Base-by-base conservation (phyloP, 2,888 invertebrate species). In the Aleiodes testaceus region DNA sequence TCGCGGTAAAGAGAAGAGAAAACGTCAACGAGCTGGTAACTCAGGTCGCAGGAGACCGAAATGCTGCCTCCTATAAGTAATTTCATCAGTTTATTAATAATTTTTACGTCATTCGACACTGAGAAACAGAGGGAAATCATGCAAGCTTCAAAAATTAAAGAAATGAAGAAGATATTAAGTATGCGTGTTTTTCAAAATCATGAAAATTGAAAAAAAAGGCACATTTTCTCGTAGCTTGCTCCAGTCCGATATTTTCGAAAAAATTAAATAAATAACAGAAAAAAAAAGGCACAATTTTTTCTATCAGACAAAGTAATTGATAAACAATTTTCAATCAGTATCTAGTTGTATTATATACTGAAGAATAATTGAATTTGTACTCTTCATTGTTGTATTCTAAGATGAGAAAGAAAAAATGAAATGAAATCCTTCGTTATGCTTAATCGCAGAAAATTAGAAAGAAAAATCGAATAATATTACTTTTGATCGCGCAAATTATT, bases 1-100 rank as follows among this genome's bases (percentile, higher is more conserved):
- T 81, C 91, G 93, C 83, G 93, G 93, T 76, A 94, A 93, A 88
- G 92, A 92, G 86, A 92, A 90, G 86, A 90, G 90, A 85, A 91
- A 90, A 87, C 87, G 88, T 75, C 88, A 81, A 79, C 81, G 83
- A 74, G 80, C 81, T 50, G 79, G 81, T 63, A 84, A 80, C 74
- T 82, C 86, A 11, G 83, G 85, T 70, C 83, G 83, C 72, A 85
- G 85, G 77, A 85, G 82, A 80, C 83, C 81, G 75, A 81, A 82
- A 79, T 87, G 87, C 79, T 83, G 81, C 78, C 79, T 87, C 76
- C 82, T 87, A 74, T 87, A 85, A 87, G 74, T 72, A 65, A 74
- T 78, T 77, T 76, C 49, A 77, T 78, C 75, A 76, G 72, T 74
- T 70, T 67, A 59, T 75, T 73, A 72, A 36, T 72, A 66, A 74